phyloP scores from a whole-genome alignment of 2,797 vertebrate genomes.

The Parauchenoglanis punctatus region DNA sequence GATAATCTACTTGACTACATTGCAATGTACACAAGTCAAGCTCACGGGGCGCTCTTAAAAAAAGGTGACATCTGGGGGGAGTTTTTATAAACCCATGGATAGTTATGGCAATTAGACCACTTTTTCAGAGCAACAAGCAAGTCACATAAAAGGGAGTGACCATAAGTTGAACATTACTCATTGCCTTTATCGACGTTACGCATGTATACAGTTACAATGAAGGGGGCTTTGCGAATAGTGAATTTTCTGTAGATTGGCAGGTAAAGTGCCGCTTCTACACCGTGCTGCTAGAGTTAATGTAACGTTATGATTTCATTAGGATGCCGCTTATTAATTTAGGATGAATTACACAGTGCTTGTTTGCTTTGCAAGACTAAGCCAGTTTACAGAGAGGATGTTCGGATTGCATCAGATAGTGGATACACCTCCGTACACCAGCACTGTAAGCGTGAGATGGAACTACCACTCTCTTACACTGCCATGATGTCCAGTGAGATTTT shows the following conservation, averaged over 20 bases:
- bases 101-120: not conserved
- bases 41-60: not conserved
- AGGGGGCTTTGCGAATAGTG: not conserved
- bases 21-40: slow-evolving; percentile 15
- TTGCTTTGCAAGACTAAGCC: slow-evolving; percentile 32
- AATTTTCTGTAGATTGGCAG: not conserved
- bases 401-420: slow-evolving; percentile 26
- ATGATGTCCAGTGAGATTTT: not conserved
- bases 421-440: not conserved
- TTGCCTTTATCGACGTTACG: not conserved
- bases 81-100: not conserved
- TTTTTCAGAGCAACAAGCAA: not conserved
- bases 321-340: slow-evolving; percentile 38
- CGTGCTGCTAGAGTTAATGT: not conserved
- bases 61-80: not conserved
- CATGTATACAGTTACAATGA: not conserved
- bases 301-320: not conserved
- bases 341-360: slow-evolving; percentile 25
- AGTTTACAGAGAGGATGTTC: slow-evolving; percentile 6
- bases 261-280: not conserved
- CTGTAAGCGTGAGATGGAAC: not conserved
- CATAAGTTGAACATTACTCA: not conserved
- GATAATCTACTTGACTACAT: slow-evolving; percentile 41
- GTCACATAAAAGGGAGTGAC: not conserved
- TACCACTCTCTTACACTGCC: not conserved